Evolutionary conservation across 1,140 invertebrate genomes (phyloP), one percentile per base, ranked within the genome.

Genomic region (Plectus sambesii): DNA sequence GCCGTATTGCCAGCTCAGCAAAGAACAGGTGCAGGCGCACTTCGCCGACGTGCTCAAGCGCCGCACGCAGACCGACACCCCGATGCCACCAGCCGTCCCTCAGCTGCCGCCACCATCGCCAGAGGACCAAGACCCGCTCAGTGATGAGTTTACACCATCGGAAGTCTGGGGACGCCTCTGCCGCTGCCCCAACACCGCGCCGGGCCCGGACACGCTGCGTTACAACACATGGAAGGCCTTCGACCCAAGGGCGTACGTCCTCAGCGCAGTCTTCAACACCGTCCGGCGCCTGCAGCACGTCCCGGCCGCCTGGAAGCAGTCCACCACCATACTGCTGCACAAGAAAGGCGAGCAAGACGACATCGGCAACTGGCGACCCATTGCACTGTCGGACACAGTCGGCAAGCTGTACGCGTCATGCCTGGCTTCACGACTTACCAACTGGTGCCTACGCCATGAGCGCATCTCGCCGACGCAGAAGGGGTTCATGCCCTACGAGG

Each of bases 401-500:
- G 22, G 22, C 39, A 49, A 49, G 20, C 39, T 49, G 0, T 42
- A 22, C 39, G 19, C 39, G 0, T 27, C 22, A 1, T 47, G 42
- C 2, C 47, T 48, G 1, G 26, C 56, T 0, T 5, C 27, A 37
- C 44, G 62, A 15, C 42, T 56, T n/a, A n/a, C n/a, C n/a, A n/a
- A 15, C 6, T 60, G 58, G 58, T 0, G 35, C 2, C 8, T 4
- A 0, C 2, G 33, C 0, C 25, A 47, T 25, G 15, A 52, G 0
- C 22, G 53, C 1, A 43, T 71, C 0, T 53, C 43, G 15, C 19
- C 27, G 2, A 27, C 29, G 0, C 68, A 67, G 30, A 70, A 70
- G 47, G 65, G 63, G 0, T 72, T 71, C 38, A 42, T 63, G n/a
- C 47, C 44, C 5, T 55, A 58, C 36, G 66, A 72, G 30, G 69